Evolutionary conservation across 2,888 invertebrate genomes (phyloP), one percentile per base, ranked within the genome.

Genomic region (Drosophila pegasa): DNA sequence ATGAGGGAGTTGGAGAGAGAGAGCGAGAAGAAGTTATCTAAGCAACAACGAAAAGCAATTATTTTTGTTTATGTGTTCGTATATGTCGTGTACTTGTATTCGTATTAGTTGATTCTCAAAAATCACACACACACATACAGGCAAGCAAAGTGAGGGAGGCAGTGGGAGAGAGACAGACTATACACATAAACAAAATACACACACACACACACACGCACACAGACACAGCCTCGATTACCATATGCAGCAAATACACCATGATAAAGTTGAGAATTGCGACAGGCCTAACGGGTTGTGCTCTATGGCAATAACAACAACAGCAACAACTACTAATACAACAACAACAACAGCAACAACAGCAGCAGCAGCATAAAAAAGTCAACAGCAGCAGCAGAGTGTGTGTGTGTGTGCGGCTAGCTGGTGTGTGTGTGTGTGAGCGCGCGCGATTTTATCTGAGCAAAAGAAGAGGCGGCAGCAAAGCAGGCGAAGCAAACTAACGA

Each of bases 1-100:
- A 8, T 65, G 84, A 73, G 9, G 5, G 12, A 35, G 50, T n/a
- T 33, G 25, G 51, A 16, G 52, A 37, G 22, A 27, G 4, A 1
- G n/a, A n/a, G n/a, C n/a, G n/a, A 2, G 45, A 51, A 40, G 56
- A 25, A 60, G 43, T 43, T 35, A 62, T 62, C 47, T 61, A 64
- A 74, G 66, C 72, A 76, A 84, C 87, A 88, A 80, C 88, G 87
- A 83, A 78, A 80, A 83, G 85, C 87, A 88, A 88, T 84, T 86
- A 80, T 80, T 78, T 80, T 80, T 82, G 71, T 82, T 75, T 74
- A 82, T 71, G 68, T 71, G 73, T 71, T 43, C 65, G 60, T 71
- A 61, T 55, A 60, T 55, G 48, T 63, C 60, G 54, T 25, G 40
- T 70, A 63, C 45, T 51, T 75, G 69, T 64, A 48, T 54, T 58